These are phyloP conservation scores for Aselliscus stoliczkanus DNA, from an alignment of 2,797 vertebrate genomes.

Conservation along the genomic window DNA sequence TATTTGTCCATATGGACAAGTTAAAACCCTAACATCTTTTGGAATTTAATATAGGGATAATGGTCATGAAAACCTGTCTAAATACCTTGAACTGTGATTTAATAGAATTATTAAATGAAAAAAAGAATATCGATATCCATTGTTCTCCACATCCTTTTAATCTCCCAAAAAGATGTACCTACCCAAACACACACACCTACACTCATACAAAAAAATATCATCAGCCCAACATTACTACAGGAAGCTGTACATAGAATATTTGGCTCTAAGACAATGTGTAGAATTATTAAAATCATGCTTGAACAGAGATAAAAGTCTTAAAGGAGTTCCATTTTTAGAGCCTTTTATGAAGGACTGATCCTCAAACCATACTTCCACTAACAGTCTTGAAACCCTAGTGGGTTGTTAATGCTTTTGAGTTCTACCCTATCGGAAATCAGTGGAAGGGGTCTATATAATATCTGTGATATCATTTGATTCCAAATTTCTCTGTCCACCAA, in stretches of 20 bases:
- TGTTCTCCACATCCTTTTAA: neutral
- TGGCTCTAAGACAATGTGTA: neutral
- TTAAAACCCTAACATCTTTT: slow-evolving; percentile 17
- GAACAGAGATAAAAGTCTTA: neutral
- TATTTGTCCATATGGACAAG: neutral
- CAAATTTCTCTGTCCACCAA: neutral
- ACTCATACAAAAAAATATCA: neutral
- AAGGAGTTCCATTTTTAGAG: neutral
- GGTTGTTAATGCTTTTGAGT: neutral
- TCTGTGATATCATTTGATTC: neutral
- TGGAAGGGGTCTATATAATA: neutral
- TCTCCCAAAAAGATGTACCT: neutral
- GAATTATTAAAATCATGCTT: neutral
- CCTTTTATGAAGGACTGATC: neutral
- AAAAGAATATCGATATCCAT: neutral
- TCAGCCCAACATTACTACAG: neutral
- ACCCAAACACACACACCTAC: neutral
- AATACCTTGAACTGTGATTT: neutral
- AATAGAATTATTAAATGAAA: neutral
- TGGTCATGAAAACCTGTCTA: neutral
- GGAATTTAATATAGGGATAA: neutral
- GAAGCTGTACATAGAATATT: neutral
- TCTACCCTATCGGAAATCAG: neutral
- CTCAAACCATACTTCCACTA: neutral
- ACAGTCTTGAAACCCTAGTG: neutral